A percentile compares a stretch with the other conserved stretches of the same genome.
Conservation (phyloP, 2,888 invertebrate genomes). For the Eilema griseolum region DNA sequence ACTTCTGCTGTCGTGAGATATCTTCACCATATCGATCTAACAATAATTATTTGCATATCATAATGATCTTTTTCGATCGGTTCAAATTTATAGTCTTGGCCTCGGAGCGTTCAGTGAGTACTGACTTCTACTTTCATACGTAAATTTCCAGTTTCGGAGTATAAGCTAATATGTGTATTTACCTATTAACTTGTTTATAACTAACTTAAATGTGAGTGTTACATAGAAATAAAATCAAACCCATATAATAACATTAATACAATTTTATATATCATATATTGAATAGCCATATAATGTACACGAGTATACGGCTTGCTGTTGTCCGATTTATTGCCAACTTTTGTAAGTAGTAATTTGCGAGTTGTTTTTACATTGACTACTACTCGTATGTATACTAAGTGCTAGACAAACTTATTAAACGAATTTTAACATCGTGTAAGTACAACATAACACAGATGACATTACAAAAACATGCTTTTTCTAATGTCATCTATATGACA, state of each 20-base stretch:
- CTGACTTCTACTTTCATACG: conserved; percentile 58
- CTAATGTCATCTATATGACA: too few species aligned
- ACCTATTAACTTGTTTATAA: conserved; percentile 69
- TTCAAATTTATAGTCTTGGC: conserved; percentile 32
- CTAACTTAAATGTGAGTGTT: conserved; percentile 72
- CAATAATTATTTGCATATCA: conserved; percentile 65
- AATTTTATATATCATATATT: conserved; percentile 65
- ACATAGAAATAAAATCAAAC: conserved; percentile 59
- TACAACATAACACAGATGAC: too few species aligned
- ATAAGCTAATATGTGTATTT: conserved; percentile 52
- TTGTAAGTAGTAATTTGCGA: conserved; percentile 65
- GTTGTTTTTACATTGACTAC: background rate
- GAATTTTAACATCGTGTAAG: too few species aligned
- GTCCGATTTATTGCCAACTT: conserved; percentile 62
- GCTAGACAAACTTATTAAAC: background rate
- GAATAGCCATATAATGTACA: conserved; percentile 54
- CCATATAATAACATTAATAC: conserved; percentile 55
- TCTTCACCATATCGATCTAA: conserved; percentile 63
- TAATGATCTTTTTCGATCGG: conserved; percentile 36
- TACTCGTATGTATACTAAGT: background rate
- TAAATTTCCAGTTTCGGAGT: conserved; percentile 57
- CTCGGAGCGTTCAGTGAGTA: conserved; percentile 41
- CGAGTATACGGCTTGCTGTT: conserved; percentile 70
- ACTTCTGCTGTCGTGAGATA: conserved; percentile 65
- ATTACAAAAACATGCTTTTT: too few species aligned